These are phyloP conservation scores for Asarcornis scutulata DNA, from an alignment of 2,113 vertebrate genomes.

Conservation along the genomic window DNA sequence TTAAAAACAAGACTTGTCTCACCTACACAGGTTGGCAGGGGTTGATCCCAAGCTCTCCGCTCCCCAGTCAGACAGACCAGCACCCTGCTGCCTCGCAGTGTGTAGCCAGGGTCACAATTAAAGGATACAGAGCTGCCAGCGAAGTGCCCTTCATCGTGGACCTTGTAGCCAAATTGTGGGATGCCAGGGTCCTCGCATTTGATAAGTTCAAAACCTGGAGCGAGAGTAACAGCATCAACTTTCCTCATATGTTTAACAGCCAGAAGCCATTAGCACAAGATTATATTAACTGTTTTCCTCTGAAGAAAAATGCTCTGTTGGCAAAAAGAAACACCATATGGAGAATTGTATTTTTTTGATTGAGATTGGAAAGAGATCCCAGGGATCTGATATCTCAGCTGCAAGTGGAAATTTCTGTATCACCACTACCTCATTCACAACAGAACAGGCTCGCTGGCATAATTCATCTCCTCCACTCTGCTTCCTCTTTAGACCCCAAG, in stretches of 20 bases:
- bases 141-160: conserved; percentile 94
- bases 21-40: conserved; percentile 93
- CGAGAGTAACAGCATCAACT: neutral
- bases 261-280: neutral
- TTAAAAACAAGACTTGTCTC: conserved; percentile 40
- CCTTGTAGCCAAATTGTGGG: conserved; percentile 93
- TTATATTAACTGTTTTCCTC: fast-evolving
- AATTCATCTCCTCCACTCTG: neutral
- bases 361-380: neutral
- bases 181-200: conserved; percentile 95
- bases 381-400: neutral
- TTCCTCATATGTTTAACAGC: neutral
- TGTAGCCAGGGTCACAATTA: conserved; percentile 93
- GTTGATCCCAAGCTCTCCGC: conserved; percentile 92
- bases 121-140: conserved; percentile 94
- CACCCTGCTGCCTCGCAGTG: conserved; percentile 82
- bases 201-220: conserved; percentile 94
- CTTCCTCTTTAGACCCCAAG: fast-evolving
- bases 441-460: fast-evolving
- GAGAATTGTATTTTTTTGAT: neutral
- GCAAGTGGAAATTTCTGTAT: neutral
- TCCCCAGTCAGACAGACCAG: conserved; percentile 92
- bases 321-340: neutral
- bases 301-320: neutral
- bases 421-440: neutral